phyloP scores from a whole-genome alignment of 2,888 invertebrate species.

The Meiosimyza platycephala region DNA sequence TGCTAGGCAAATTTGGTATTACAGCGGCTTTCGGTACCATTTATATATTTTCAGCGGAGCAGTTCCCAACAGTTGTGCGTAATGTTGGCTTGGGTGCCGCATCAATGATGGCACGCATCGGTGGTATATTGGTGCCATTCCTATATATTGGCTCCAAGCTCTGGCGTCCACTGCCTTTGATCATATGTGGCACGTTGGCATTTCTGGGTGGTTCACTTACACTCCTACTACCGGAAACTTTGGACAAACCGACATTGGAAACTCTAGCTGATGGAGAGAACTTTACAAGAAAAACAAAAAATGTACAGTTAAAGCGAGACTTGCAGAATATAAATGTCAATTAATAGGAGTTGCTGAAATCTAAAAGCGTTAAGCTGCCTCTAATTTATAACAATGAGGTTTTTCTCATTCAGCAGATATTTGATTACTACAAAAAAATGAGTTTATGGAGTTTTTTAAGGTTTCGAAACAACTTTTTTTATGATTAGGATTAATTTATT shows the following conservation, averaged over 20 bases:
- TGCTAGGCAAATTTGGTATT: conserved; percentile 79
- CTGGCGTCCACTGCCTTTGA: conserved; percentile 76
- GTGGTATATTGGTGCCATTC: conserved; percentile 76
- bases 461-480: too few species aligned
- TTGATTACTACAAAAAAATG: too few species aligned
- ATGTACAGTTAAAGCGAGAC: not conserved
- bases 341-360: too few species aligned
- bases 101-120: conserved; percentile 88
- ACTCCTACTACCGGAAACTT: conserved; percentile 81
- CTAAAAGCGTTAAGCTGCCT: too few species aligned
- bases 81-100: conserved; percentile 89
- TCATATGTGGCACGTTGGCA: conserved; percentile 79
- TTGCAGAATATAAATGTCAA: conserved; percentile 7
- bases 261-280: conserved; percentile 84
- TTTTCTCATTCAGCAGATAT: too few species aligned
- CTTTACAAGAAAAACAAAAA: conserved; percentile 55
- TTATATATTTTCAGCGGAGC: conserved; percentile 80
- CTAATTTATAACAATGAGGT: too few species aligned
- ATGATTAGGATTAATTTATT: too few species aligned
- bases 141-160: conserved; percentile 75
- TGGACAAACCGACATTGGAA: conserved; percentile 80
- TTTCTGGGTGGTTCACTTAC: conserved; percentile 79
- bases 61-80: conserved; percentile 81
- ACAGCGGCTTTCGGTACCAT: conserved; percentile 80
- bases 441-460: too few species aligned